phyloP scores from a whole-genome alignment of 2,113 vertebrate species.

The Euleptes europaea region DNA sequence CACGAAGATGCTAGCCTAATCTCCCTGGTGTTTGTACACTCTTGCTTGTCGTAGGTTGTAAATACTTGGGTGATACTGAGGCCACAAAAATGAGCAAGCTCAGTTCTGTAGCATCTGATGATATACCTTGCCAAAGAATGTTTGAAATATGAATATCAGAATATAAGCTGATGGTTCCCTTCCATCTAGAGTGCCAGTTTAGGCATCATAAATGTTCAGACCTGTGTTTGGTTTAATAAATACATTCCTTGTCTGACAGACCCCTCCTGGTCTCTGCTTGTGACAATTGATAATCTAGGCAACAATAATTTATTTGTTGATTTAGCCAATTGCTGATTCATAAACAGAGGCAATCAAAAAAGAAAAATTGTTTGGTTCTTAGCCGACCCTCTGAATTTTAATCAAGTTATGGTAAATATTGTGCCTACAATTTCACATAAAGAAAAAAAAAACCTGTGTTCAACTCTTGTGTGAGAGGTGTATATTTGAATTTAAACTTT shows the following conservation, averaged over 20 bases:
- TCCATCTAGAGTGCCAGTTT: neutral
- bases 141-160: neutral
- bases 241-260: neutral
- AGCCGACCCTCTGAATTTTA: neutral
- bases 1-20: too few relatives aligned
- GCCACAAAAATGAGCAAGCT: neutral
- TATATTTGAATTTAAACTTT: neutral
- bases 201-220: neutral
- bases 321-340: slow-evolving; percentile 7
- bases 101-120: neutral
- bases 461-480: neutral
- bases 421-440: neutral
- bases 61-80: neutral
- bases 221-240: neutral
- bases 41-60: too few relatives aligned
- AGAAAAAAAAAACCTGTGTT: neutral
- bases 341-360: neutral
- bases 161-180: neutral
- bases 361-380: neutral
- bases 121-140: neutral
- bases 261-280: neutral
- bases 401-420: neutral
- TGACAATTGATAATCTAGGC: neutral
- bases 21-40: too few relatives aligned
- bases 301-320: slow-evolving; percentile 1